Evolutionary conservation across 2,888 invertebrate genomes (phyloP), one percentile per base, ranked within the genome.

Genomic region (Theretra japonica): DNA sequence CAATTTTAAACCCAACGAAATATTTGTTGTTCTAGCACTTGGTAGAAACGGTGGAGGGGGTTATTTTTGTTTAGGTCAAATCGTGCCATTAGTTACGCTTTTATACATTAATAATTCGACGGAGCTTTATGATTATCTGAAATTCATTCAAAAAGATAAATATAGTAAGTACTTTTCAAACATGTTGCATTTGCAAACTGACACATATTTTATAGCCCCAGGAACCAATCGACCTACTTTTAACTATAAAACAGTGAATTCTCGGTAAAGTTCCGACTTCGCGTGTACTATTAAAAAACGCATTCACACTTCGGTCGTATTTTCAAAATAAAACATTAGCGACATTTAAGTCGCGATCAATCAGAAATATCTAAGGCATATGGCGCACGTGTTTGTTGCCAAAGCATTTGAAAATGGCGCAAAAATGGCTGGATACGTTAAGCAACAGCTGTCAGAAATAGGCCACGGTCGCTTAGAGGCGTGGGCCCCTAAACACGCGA

Each of bases 381-480:
- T 71, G 59, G n/a, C 28, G 59, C 62, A 70, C 30, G 57, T 68
- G 68, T 73, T 72, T 70, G 72, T 72, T 70, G 69, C 56, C 70
- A 58, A 68, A 75, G 71, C 65, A 76, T 69, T 70, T 74, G 72
- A 74, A 78, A 74, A 71, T 77, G 78, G 73, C 71, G 73, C 70
- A 62, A 72, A 73, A 74, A 72, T 50, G 68, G 60, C 68, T 74
- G 73, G 74, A 74, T 74, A 72, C 69, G 72, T 76, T 70, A 71
- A 76, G 75, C 75, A 80, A 77, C 78, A 78, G 76, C 75, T 75
- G 76, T 60, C 57, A 69, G 68, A 80, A 74, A 69, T 79, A 68
- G 80, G 80, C 76, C 80, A 80, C 70, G 80, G 80, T 77, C 80
- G 74, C 70, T 65, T n/a, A 23, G 23, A 71, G 23, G 65, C 41